A percentile compares a stretch with the other conserved stretches of the same genome.
These are phyloP conservation scores for Anthopleura xanthogrammica DNA, from an alignment of 92 coral and sea anemone genomes.

Conservation along the genomic window DNA sequence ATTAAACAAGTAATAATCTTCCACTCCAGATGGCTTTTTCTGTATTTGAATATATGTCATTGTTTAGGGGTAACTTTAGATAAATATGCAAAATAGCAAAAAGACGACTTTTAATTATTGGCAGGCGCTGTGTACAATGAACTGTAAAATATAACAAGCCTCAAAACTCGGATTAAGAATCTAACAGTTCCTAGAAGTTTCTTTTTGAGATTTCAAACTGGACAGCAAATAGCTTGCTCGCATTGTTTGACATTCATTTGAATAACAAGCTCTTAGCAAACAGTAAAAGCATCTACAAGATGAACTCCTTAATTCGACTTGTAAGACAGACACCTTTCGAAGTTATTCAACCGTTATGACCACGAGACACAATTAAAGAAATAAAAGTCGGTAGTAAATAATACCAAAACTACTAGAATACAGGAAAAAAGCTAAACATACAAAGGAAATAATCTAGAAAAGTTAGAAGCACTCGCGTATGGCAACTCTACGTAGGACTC, in stretches of 20 bases:
- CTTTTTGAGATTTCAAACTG: not conserved
- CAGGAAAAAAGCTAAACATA: too few species aligned
- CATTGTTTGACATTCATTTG: not conserved
- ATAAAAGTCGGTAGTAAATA: not conserved
- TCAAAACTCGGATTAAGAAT: too few species aligned
- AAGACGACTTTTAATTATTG: not conserved
- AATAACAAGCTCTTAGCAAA: not conserved
- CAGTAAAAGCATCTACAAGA: not conserved
- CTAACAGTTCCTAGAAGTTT: not conserved
- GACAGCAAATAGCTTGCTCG: not conserved
- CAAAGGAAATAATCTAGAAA: too few species aligned
- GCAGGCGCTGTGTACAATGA: not conserved
- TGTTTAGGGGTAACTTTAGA: not conserved
- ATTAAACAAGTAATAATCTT: too few species aligned
- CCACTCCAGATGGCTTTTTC: not conserved
- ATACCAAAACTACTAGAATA: too few species aligned
- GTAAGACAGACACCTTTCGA: not conserved
- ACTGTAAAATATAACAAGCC: not conserved
- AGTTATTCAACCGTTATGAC: not conserved
- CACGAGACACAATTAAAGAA: not conserved
- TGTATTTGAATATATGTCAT: not conserved
- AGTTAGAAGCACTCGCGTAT: too few species aligned
- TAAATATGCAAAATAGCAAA: not conserved
- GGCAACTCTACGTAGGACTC: too few species aligned
- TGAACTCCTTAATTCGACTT: not conserved